Evolutionary conservation across 2,888 invertebrate genomes (phyloP), one percentile per base, ranked within the genome.

Genomic region (Lepidocyrtinus sp.): DNA sequence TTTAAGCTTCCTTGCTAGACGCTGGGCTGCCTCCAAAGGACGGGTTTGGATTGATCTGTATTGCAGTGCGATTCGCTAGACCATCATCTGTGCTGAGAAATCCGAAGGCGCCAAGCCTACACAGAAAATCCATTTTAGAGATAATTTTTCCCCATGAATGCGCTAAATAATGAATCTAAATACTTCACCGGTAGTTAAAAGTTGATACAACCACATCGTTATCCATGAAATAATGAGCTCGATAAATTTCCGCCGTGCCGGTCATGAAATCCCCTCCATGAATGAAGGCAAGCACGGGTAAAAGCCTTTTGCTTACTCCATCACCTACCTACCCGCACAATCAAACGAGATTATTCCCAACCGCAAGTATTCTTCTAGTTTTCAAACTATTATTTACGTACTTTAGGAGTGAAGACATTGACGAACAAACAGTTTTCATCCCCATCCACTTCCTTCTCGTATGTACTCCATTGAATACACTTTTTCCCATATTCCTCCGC

Each of bases 401-500:
- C 82, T 61, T 84, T 81, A 27, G 84, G 84, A 21, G 84, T 82
- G 17, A 84, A 84, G 1, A 84, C 82, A 26, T 84, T 84, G 2
- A 84, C 67, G 12, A 65, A 62, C 19, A 75, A n/a, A 17, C 84
- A 84, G 55, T 81, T 76, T 75, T 84, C 84, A 22, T 81, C 67
- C 5, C 83, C 81, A 25, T 74, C 75, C 7, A 84, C 83, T 36
- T 85, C 84, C 70, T 83, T 83, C 27, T 83, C 82, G 45, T 81
- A 82, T 1, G 76, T 75, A 24, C 84, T 84, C 72, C 82, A 84
- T 19, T 85, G 85, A n/a, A 84, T 76, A 22, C 85, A 85, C 26
- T 75, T 78, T 62, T 84, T 83, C 50, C 82, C 80, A 36, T 83
- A 85, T 1, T 84, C 84, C 17, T 82, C 80, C 2, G 78, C 76